phyloP scores from a whole-genome alignment of 2,888 invertebrate species.

The Parelbella ahira region DNA sequence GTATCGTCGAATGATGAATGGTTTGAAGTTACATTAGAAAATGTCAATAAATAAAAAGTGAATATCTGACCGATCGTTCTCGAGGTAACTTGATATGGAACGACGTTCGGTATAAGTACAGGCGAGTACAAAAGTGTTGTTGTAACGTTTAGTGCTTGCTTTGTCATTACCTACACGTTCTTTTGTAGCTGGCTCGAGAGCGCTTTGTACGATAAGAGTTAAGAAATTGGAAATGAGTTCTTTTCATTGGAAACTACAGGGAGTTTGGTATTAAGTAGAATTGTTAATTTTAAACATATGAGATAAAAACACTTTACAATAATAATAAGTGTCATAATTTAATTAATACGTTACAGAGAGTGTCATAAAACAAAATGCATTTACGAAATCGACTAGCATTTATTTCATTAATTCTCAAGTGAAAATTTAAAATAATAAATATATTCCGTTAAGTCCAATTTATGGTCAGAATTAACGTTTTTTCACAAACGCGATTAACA shows the following conservation, averaged over 20 bases:
- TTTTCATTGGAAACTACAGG: no score
- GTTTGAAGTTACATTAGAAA: conserved; percentile 67
- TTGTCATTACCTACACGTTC: conserved; percentile 24
- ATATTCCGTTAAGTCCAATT: conserved; percentile 5
- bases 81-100: conserved; percentile 50
- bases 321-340: no score
- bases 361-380: no score
- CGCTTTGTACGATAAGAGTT: conserved; percentile 16
- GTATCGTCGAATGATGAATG: conserved; percentile 72
- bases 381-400: no score
- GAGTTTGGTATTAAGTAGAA: no score
- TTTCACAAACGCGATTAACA: conserved; percentile 1
- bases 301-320: no score
- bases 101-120: conserved; percentile 30
- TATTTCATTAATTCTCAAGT: no score
- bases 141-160: conserved; percentile 23
- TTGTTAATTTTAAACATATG: no score
- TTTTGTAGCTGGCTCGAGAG: conserved; percentile 19
- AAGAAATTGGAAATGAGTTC: conserved; percentile 15
- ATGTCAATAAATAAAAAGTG: conserved; percentile 78
- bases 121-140: conserved; percentile 10
- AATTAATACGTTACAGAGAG: no score
- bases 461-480: conserved; percentile 9
- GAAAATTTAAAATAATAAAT: no score
- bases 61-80: conserved; percentile 51